phyloP scores from a whole-genome alignment of 2,888 invertebrate genomes.

The Drosophila tripunctata region DNA sequence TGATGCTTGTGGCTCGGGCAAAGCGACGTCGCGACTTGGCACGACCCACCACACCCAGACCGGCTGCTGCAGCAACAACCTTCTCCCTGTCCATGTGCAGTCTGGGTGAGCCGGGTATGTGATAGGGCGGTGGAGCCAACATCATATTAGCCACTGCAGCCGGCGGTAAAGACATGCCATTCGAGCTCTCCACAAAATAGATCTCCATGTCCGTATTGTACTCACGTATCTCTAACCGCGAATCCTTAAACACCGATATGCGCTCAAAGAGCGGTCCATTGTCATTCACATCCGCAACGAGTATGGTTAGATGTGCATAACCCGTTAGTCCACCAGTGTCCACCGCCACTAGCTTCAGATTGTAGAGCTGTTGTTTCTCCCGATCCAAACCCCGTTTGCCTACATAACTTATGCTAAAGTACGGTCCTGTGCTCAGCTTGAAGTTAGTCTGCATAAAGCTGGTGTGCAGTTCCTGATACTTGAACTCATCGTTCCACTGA shows the following conservation, averaged over 20 bases:
- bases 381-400: conserved; percentile 87
- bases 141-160: conserved; percentile 59
- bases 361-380: conserved; percentile 89
- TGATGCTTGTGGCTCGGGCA: conserved; percentile 51
- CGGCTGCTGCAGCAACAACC: conserved; percentile 8
- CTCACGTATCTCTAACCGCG: conserved; percentile 88
- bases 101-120: conserved; percentile 82
- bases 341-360: conserved; percentile 89
- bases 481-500: conserved; percentile 83
- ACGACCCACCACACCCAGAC: conserved; percentile 35
- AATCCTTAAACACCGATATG: conserved; percentile 89
- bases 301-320: conserved; percentile 89
- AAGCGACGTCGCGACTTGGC: conserved; percentile 64
- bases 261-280: conserved; percentile 90
- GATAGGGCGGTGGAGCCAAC: conserved; percentile 73
- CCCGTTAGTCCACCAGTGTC: conserved; percentile 91
- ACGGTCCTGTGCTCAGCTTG: conserved; percentile 75
- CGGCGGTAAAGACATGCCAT: conserved; percentile 45
- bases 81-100: conserved; percentile 56
- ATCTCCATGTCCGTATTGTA: conserved; percentile 86
- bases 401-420: conserved; percentile 80
- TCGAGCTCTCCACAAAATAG: conserved; percentile 82
- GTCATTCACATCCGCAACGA: conserved; percentile 92
- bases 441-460: conserved; percentile 81
- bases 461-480: conserved; percentile 82